Evolutionary conservation across 2,113 vertebrate genomes (phyloP).

Genomic region (Anguilla japonica): DNA sequence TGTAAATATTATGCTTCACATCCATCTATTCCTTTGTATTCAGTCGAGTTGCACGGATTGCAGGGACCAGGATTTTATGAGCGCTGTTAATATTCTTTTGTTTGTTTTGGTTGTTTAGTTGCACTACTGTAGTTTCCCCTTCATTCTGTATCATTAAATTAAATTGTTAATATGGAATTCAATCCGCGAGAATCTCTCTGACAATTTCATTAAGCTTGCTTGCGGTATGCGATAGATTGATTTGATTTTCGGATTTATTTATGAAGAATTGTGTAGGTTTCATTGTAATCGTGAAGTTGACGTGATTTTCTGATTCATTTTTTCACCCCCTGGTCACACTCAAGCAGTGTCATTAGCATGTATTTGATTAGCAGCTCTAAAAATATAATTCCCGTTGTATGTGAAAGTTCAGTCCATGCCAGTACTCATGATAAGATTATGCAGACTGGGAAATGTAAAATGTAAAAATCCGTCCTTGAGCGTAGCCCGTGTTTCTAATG

Average conservation of each 20-base stretch:
- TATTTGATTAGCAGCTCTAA: slow-evolving; percentile 35
- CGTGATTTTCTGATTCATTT: slow-evolving; percentile 8
- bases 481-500: slow-evolving; percentile 36
- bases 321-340: background rate
- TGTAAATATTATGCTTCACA: background rate
- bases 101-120: background rate
- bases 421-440: slow-evolving; percentile 53
- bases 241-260: background rate
- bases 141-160: background rate
- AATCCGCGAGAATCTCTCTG: background rate
- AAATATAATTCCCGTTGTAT: slow-evolving; percentile 48
- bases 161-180: background rate
- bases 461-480: slow-evolving; percentile 48
- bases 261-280: background rate
- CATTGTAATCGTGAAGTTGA: background rate
- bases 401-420: slow-evolving; percentile 48
- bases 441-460: slow-evolving; percentile 55
- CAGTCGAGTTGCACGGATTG: background rate
- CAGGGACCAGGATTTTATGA: background rate
- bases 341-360: slow-evolving; percentile 19
- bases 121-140: background rate
- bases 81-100: background rate
- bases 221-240: background rate
- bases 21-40: background rate
- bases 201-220: background rate